Conservation (phyloP, 1,140 invertebrate genomes). For the Telenomus remus region DNA sequence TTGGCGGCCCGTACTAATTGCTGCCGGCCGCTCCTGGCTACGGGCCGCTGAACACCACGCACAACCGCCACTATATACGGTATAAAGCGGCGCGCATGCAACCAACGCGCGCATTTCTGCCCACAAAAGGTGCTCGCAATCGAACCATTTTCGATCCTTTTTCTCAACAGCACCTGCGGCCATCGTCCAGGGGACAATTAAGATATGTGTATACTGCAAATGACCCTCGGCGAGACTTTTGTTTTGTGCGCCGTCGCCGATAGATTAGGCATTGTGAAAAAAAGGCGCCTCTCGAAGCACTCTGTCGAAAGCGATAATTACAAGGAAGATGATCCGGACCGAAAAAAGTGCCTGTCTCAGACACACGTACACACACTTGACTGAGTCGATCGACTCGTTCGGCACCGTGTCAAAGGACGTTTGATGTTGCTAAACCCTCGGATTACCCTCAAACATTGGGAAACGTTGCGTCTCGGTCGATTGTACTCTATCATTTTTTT, state of each 20-base stretch:
- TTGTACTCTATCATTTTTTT: neutral
- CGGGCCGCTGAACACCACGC: conserved; percentile 71
- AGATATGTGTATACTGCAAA: conserved; percentile 1
- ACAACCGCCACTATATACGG: conserved; percentile 61
- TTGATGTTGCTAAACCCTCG: conserved; percentile 8
- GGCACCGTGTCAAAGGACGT: conserved; percentile 7
- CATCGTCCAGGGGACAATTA: conserved; percentile 11
- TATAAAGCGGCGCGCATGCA: conserved; percentile 43
- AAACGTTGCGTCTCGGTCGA: neutral
- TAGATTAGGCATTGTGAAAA: conserved; percentile 10
- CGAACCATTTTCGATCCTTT: conserved; percentile 24
- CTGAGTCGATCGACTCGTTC: too few species aligned
- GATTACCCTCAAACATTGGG: conserved; percentile 9
- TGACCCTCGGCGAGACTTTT: neutral
- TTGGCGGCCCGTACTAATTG: conserved; percentile 75
- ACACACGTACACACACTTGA: neutral
- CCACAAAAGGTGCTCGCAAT: conserved; percentile 36
- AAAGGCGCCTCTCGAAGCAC: conserved; percentile 33
- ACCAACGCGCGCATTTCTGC: conserved; percentile 14
- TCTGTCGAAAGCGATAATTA: conserved; percentile 49
- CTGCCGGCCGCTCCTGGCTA: conserved; percentile 73
- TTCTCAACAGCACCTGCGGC: neutral
- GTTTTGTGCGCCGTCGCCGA: conserved; percentile 12
- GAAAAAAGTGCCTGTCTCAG: conserved; percentile 13
- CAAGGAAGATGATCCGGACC: conserved; percentile 30